Base-by-base conservation (phyloP, 2,113 vertebrate genomes). In the Pardalotus punctatus region DNA sequence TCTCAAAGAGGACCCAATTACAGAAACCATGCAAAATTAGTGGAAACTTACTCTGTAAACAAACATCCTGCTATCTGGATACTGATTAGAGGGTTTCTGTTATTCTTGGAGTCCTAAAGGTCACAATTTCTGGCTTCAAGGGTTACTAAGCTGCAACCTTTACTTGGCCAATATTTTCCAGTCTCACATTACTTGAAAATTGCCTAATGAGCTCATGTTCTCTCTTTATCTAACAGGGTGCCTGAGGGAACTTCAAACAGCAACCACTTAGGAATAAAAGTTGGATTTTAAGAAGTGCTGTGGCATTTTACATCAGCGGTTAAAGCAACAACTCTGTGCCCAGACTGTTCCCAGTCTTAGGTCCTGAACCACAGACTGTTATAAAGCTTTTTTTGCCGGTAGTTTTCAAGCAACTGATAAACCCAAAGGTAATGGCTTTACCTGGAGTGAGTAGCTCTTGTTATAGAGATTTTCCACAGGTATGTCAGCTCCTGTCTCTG, bases 391-490 rank as follows among this genome's bases (percentile, higher is more conserved):
- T 70, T 11, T 64, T 11, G 18, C 21, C 56, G 67, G 60, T 8
- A 47, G 33, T n/a, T 83, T 70, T 73, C 60, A 73, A 56, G 40
- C 1, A 8, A 36, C 28, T n/a, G 56, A 73, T 65, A 66, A 90
- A 60, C 18, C 1, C 78, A 80, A 77, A 38, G 7, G 58, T 14
- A 47, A 42, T 6, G 38, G 72, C 50, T 53, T 40, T 97, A 98
- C 98, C 98, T 98, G 98, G 33, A 98, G 96, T 3, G 98, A 98
- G 64, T 98, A 98, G 83, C 95, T 97, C 29, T 98, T 97, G 11
- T 98, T 97, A 40, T 98, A 98, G 95, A 98, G 97, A 25, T 98
- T 98, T 21, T 92, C 64, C 31, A 98, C 81, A 0, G 97, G 97
- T 38, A 98, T 97, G 3, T 98, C 98, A 4, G 61, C 94, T 14